These are phyloP conservation scores for Pheosia gnoma DNA, from an alignment of 2,888 invertebrate species.

Conservation along the genomic window DNA sequence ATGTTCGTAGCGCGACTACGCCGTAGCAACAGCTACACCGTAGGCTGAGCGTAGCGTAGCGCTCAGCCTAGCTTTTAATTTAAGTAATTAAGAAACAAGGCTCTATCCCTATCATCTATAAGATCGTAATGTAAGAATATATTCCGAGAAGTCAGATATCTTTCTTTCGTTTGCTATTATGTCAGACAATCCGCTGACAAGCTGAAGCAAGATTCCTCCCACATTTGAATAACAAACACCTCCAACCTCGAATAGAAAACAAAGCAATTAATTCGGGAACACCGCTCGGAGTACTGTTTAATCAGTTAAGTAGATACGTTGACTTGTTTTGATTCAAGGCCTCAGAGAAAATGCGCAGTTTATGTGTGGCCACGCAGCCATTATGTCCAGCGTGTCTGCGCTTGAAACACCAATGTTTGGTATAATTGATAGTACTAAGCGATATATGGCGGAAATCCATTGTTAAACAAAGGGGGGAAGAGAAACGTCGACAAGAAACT, in stretches of 20 bases:
- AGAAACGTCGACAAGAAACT: too few species aligned
- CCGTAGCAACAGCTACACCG: slow-evolving; percentile 1
- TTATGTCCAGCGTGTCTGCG: too few species aligned
- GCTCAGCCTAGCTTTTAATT: too few species aligned
- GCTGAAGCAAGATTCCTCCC: slow-evolving; percentile 46
- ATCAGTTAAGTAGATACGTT: slow-evolving; percentile 63
- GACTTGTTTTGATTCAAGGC: slow-evolving; percentile 16
- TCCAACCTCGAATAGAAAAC: slow-evolving; percentile 65
- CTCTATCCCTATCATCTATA: background rate
- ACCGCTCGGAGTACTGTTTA: slow-evolving; percentile 56
- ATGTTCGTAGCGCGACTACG: slow-evolving; percentile 1
- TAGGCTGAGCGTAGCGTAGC: background rate
- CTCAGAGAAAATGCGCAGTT: slow-evolving; percentile 5
- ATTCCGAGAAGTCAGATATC: background rate
- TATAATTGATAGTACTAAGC: too few species aligned
- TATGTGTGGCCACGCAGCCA: slow-evolving; percentile 3
- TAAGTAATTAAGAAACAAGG: background rate
- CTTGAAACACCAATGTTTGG: too few species aligned
- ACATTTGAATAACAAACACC: slow-evolving; percentile 75
- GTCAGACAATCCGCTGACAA: slow-evolving; percentile 42
- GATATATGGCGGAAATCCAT: too few species aligned
- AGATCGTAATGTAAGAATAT: too few species aligned
- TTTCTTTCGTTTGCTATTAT: background rate
- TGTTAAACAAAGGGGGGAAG: too few species aligned
- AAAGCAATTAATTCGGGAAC: slow-evolving; percentile 74